A percentile compares a stretch with the other conserved stretches of the same genome.
Evolutionary conservation across 2,888 invertebrate species (phyloP).

Genomic region (Lymantria monacha): DNA sequence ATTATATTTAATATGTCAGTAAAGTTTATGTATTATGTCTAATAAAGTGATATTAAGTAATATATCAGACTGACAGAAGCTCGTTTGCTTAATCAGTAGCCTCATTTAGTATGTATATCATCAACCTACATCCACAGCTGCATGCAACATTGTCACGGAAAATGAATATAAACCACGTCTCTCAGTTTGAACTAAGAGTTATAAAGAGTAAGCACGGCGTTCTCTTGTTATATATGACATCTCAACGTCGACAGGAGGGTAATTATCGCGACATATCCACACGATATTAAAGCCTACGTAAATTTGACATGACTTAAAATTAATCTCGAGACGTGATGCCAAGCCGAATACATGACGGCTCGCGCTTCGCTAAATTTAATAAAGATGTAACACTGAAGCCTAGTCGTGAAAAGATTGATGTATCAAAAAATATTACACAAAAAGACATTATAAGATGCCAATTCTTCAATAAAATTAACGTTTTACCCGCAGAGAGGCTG

Average conservation of each 20-base stretch:
- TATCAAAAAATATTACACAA: constrained; percentile 49
- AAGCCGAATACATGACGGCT: constrained; percentile 49
- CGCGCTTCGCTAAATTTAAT: constrained; percentile 68
- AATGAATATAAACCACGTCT: constrained; percentile 6
- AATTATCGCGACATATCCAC: constrained; percentile 45
- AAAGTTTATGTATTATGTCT: too few relatives aligned
- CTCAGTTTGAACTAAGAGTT: constrained; percentile 13
- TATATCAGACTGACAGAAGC: constrained; percentile 2
- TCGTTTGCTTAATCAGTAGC: constrained; percentile 7
- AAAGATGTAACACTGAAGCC: constrained; percentile 58
- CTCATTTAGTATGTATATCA: constrained; percentile 10
- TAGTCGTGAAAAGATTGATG: constrained; percentile 68
- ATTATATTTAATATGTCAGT: too few relatives aligned
- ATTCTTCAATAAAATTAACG: constrained; percentile 51
- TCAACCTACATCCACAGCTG: constrained; percentile 10
- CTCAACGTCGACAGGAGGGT: constrained; percentile 20
- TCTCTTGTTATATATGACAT: constrained; percentile 24
- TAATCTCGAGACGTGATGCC: constrained; percentile 56
- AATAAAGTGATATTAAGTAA: neutral
- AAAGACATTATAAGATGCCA: constrained; percentile 56
- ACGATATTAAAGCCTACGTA: constrained; percentile 54
- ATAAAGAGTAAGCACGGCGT: constrained; percentile 26
- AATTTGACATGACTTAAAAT: constrained; percentile 67
- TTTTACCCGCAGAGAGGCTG: too few relatives aligned
- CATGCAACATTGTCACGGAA: constrained; percentile 8